Evolutionary conservation across 2,888 invertebrate species (phyloP).

Genomic region (Drosophila demipolita): DNA sequence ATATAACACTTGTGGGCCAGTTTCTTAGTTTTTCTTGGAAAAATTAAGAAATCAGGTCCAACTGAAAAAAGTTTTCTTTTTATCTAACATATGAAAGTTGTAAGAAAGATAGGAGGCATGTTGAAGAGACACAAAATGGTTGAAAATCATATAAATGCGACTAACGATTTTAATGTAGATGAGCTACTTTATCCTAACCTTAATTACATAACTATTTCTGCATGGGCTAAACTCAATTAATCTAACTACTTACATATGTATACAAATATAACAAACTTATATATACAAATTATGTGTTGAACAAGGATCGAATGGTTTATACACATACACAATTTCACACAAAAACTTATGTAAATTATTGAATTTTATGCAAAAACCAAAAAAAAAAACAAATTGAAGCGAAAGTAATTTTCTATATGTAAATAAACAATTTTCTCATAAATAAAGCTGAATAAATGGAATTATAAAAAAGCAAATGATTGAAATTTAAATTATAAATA

Average conservation of each 20-base stretch:
- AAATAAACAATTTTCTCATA: constrained; percentile 46
- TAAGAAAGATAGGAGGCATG: constrained; percentile 26
- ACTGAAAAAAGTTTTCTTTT: background rate
- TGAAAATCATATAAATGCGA: constrained; percentile 65
- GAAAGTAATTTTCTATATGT: constrained; percentile 51
- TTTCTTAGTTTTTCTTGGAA: background rate
- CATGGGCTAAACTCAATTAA: constrained; percentile 38
- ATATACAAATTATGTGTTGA: constrained; percentile 29
- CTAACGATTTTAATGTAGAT: constrained; percentile 65
- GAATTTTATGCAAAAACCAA: constrained; percentile 30
- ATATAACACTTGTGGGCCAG: background rate
- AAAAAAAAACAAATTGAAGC: constrained; percentile 32
- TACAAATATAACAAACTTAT: constrained; percentile 24
- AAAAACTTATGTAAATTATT: constrained; percentile 57
- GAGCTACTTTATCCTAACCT: constrained; percentile 35
- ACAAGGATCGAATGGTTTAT: constrained; percentile 47
- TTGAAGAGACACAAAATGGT: constrained; percentile 56
- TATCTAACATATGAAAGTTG: constrained; percentile 16
- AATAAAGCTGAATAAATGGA: constrained; percentile 31
- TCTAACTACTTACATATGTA: constrained; percentile 28
- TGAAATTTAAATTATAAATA: constrained; percentile 55
- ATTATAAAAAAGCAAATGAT: constrained; percentile 30
- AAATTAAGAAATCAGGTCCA: background rate
- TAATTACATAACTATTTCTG: constrained; percentile 33
- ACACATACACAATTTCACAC: constrained; percentile 26